Percentiles rank a stretch among this genome's conserved stretches.
Evolutionary conservation across 2,888 invertebrate genomes (phyloP).

Genomic region (Epirrhoe alternata): DNA sequence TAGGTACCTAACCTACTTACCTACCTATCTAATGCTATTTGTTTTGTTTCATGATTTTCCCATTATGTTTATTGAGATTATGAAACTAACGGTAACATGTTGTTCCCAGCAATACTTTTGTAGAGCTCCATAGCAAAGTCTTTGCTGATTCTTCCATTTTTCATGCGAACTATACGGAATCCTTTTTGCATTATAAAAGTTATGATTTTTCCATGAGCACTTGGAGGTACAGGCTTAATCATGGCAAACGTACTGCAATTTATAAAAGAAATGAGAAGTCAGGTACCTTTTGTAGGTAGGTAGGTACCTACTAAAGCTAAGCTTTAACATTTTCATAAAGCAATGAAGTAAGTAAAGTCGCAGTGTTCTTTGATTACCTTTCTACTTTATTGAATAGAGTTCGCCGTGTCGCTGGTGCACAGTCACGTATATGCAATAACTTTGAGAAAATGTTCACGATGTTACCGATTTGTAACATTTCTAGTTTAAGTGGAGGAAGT

Average conservation of each 20-base stretch:
- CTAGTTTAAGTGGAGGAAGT: conserved; percentile 85
- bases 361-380: conserved; percentile 73
- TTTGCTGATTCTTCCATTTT: conserved; percentile 89
- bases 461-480: conserved; percentile 91
- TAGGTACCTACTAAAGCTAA: not conserved
- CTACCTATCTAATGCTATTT: too few species aligned
- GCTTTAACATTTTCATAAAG: too few species aligned
- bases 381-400: conserved; percentile 86
- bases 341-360: too few species aligned
- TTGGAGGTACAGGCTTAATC: conserved; percentile 90
- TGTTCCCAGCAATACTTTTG: conserved; percentile 81
- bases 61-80: not conserved
- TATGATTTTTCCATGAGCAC: conserved; percentile 90
- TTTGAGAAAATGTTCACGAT: conserved; percentile 90
- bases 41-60: too few species aligned
- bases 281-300: not conserved
- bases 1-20: too few species aligned
- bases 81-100: conserved; percentile 85
- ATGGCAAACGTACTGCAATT: conserved; percentile 89
- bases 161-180: conserved; percentile 88
- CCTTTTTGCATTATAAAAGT: conserved; percentile 87
- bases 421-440: conserved; percentile 88
- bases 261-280: not conserved
- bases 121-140: conserved; percentile 89
- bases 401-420: conserved; percentile 88